These are phyloP conservation scores for Troides oblongomaculatus DNA, from an alignment of 2,888 invertebrate species.

Conservation along the genomic window DNA sequence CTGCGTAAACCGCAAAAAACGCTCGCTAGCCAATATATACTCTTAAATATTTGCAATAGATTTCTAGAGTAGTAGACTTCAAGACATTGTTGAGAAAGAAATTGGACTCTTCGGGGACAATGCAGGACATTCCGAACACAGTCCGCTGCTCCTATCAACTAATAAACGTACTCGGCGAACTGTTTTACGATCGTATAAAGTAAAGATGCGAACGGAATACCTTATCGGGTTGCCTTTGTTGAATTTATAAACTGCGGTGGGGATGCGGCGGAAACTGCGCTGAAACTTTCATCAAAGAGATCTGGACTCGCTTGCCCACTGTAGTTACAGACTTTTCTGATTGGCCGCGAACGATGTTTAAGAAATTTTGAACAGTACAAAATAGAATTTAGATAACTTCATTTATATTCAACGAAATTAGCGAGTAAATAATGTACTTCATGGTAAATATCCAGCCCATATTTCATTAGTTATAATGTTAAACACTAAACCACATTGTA, in stretches of 20 bases:
- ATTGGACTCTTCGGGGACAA: background rate
- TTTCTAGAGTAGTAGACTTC: no score
- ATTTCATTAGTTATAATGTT: no score
- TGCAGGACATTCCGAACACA: background rate
- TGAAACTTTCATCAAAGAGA: conserved; percentile 23
- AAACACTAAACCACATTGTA: no score
- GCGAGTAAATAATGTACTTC: no score
- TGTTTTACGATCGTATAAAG: conserved; percentile 17
- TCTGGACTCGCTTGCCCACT: background rate
- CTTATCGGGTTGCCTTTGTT: conserved; percentile 15
- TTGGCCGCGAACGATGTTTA: background rate
- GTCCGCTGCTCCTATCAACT: background rate
- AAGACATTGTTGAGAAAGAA: no score
- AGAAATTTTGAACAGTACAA: no score
- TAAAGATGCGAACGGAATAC: conserved; percentile 9
- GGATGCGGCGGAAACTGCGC: conserved; percentile 3
- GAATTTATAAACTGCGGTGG: conserved; percentile 23
- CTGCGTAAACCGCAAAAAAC: no score
- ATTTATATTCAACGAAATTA: no score
- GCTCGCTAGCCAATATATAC: no score
- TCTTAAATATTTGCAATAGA: no score
- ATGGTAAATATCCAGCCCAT: no score
- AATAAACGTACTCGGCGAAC: conserved; percentile 10
- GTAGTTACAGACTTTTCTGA: background rate
- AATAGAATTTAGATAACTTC: no score